Evolutionary conservation across 2,888 invertebrate genomes (phyloP).

Genomic region (Tiliacea citrago): DNA sequence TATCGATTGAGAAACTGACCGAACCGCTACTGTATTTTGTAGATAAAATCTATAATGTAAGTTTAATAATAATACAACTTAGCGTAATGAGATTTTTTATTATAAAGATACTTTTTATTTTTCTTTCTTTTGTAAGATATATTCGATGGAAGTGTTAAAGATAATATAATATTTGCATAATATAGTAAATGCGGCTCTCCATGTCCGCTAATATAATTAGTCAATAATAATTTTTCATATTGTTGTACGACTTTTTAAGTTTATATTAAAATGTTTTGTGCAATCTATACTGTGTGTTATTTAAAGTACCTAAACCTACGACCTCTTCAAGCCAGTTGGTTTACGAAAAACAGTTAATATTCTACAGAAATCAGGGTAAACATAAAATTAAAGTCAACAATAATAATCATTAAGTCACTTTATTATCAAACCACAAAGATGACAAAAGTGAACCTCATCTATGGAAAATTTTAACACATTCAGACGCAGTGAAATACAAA

Average conservation of each 20-base stretch:
- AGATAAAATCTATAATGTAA: conserved; percentile 90
- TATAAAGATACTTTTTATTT: conserved; percentile 90
- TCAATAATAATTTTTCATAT: conserved; percentile 96
- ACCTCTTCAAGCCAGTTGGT: neutral
- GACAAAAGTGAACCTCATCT: conserved; percentile 88
- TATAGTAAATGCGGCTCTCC: conserved; percentile 92
- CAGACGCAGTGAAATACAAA: conserved; percentile 59
- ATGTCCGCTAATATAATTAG: conserved; percentile 93
- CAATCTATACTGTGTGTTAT: conserved; percentile 90
- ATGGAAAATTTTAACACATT: conserved; percentile 77
- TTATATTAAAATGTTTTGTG: conserved; percentile 96
- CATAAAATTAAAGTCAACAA: conserved; percentile 42
- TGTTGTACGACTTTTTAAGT: conserved; percentile 96
- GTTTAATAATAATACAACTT: conserved; percentile 89
- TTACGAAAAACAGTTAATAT: neutral
- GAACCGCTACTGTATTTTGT: conserved; percentile 89
- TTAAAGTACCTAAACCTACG: conserved; percentile 15
- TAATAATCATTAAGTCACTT: conserved; percentile 86
- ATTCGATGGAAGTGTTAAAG: conserved; percentile 91
- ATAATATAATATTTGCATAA: conserved; percentile 92
- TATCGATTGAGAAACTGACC: conserved; percentile 88
- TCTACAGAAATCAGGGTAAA: neutral
- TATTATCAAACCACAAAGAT: conserved; percentile 89
- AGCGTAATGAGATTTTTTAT: conserved; percentile 90
- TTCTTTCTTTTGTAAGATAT: conserved; percentile 91